Conservation (phyloP, 1,140 invertebrate genomes). For the Drosophila seguyi region DNA sequence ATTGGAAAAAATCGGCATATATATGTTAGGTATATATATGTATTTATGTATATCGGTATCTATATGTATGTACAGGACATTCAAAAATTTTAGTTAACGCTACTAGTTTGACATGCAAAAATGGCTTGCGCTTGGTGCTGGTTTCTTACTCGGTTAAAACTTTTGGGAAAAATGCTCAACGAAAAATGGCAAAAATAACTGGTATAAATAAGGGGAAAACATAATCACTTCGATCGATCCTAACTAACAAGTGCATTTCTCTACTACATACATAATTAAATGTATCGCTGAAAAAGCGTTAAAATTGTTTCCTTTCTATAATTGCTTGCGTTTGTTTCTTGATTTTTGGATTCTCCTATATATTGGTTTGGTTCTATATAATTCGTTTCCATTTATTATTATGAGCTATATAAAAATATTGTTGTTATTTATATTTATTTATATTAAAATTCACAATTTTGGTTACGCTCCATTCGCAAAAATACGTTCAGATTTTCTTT, state of each 20-base stretch:
- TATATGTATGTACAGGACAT: slow-evolving; percentile 69
- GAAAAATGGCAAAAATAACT: slow-evolving; percentile 7
- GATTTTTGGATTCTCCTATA: slow-evolving; percentile 32
- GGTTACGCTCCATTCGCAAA: slow-evolving; percentile 60
- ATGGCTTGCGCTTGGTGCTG: slow-evolving; percentile 81
- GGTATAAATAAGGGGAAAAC: neutral
- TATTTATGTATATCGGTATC: slow-evolving; percentile 32
- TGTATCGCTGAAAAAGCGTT: slow-evolving; percentile 71
- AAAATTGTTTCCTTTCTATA: slow-evolving; percentile 72
- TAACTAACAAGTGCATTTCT: slow-evolving; percentile 71
- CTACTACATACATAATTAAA: slow-evolving; percentile 70
- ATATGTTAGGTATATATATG: slow-evolving; percentile 52
- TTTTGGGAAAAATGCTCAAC: slow-evolving; percentile 42
- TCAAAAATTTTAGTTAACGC: slow-evolving; percentile 52
- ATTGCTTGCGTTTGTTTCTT: slow-evolving; percentile 64
- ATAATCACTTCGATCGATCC: slow-evolving; percentile 3
- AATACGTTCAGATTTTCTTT: slow-evolving; percentile 38
- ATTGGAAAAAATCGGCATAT: slow-evolving; percentile 84
- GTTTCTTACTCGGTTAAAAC: slow-evolving; percentile 70
- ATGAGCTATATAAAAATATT: slow-evolving; percentile 80
- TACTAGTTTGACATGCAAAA: slow-evolving; percentile 75
- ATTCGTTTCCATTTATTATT: slow-evolving; percentile 51
- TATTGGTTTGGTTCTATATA: slow-evolving; percentile 50
- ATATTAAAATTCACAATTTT: slow-evolving; percentile 81
- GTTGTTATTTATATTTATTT: slow-evolving; percentile 58